A percentile compares a stretch with the other conserved stretches of the same genome.
phyloP scores from a whole-genome alignment of 37 sponge, comb jelly and placozoan genomes.

The Bolinopsis microptera region DNA sequence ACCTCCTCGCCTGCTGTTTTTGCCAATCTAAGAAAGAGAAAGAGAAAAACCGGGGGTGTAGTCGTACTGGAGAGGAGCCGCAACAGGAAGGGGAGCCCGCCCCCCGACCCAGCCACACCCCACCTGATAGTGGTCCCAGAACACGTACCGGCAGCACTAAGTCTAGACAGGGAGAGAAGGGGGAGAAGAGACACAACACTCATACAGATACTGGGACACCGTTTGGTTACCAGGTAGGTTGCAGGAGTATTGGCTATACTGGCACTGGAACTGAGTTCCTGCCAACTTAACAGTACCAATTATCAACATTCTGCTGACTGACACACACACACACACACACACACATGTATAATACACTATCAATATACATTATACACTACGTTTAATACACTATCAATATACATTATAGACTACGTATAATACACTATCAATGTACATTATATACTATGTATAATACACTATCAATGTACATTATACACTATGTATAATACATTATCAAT shows the following conservation, averaged over 20 bases:
- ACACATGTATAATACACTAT: too few species aligned
- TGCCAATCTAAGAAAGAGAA: slow-evolving; percentile 22
- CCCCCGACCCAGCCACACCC: neutral
- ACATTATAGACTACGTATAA: too few species aligned
- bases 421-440: too few species aligned
- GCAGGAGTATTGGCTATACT: neutral
- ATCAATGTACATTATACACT: too few species aligned
- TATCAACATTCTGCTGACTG: too few species aligned
- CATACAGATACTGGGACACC: neutral
- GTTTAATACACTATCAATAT: too few species aligned
- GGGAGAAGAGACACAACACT: neutral
- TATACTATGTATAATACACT: too few species aligned
- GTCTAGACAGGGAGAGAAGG: neutral
- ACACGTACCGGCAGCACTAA: neutral
- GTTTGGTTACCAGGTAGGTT: neutral
- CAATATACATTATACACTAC: too few species aligned
- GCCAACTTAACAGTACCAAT: too few species aligned
- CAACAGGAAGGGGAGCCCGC: neutral
- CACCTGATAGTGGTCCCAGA: neutral
- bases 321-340: too few species aligned
- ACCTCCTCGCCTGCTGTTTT: slow-evolving; percentile 31
- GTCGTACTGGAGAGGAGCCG: neutral
- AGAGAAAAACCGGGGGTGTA: neutral
- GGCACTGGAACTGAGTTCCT: neutral
- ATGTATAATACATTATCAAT: too few species aligned